A percentile compares a stretch with the other conserved stretches of the same genome.
Conservation (phyloP, 2,888 invertebrate genomes). For the Lymantria monacha region DNA sequence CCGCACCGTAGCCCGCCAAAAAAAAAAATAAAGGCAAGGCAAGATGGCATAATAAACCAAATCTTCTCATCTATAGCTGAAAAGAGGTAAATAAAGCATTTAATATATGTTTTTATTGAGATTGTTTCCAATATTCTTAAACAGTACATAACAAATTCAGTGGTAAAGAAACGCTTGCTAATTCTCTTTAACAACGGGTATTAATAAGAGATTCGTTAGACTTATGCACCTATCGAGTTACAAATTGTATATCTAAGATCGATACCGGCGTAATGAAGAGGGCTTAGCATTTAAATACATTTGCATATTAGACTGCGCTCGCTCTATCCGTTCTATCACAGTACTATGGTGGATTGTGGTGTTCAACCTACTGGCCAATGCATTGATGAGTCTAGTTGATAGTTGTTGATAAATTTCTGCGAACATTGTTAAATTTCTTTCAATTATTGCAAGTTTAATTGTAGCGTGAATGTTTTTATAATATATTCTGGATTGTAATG, state of each 20-base stretch:
- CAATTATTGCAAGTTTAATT: slow-evolving; percentile 1
- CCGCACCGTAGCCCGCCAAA: too few species aligned
- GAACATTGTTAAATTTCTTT: slow-evolving; percentile 8
- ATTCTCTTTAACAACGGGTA: slow-evolving; percentile 34
- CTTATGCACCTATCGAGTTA: slow-evolving; percentile 74
- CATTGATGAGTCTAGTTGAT: slow-evolving; percentile 17
- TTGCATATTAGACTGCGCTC: slow-evolving; percentile 81
- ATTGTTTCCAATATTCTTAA: slow-evolving; percentile 6
- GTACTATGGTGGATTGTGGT: slow-evolving; percentile 11
- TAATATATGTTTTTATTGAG: background rate
- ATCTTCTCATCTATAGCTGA: too few species aligned
- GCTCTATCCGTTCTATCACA: slow-evolving; percentile 53
- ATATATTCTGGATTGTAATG: too few species aligned
- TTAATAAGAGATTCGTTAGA: slow-evolving; percentile 66
- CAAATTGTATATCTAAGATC: slow-evolving; percentile 82
- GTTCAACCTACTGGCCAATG: slow-evolving; percentile 22
- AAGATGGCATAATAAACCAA: too few species aligned
- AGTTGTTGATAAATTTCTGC: slow-evolving; percentile 6
- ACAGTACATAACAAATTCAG: slow-evolving; percentile 3
- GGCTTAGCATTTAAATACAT: slow-evolving; percentile 82
- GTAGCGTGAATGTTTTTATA: background rate
- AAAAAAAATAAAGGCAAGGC: too few species aligned
- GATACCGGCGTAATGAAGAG: slow-evolving; percentile 81
- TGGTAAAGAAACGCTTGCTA: slow-evolving; percentile 13
- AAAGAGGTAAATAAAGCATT: too few species aligned